A percentile compares a stretch with the other conserved stretches of the same genome.
These are phyloP conservation scores for Prietella phreatophila DNA, from an alignment of 2,113 vertebrate genomes.

Conservation along the genomic window DNA sequence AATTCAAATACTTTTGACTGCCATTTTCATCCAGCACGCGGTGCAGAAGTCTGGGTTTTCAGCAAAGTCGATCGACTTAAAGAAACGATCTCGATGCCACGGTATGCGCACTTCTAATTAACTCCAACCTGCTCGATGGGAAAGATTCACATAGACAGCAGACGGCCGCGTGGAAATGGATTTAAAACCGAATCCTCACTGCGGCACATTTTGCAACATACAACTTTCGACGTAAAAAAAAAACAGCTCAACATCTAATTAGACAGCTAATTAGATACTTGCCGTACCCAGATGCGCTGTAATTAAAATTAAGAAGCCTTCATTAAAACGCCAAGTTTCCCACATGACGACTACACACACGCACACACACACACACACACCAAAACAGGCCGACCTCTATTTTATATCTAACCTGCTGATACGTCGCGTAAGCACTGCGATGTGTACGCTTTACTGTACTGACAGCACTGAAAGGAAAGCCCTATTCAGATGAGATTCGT, in stretches of 20 bases:
- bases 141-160: not conserved
- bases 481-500: not conserved
- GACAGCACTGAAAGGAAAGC: not conserved
- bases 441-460: not conserved
- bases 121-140: not conserved
- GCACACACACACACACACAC: not conserved
- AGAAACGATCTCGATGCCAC: not conserved
- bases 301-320: constrained; percentile 23
- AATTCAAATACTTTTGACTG: not conserved
- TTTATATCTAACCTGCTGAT: not conserved
- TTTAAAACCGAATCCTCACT: not conserved
- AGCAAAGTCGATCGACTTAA: not conserved
- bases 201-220: not conserved
- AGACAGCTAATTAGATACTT: constrained; percentile 19
- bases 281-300: not conserved
- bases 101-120: not conserved
- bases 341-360: not conserved
- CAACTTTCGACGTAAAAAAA: not conserved
- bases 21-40: not conserved
- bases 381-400: not conserved
- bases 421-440: not conserved
- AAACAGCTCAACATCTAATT: constrained; percentile 11
- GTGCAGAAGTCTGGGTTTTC: not conserved
- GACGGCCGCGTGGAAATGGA: not conserved
- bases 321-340: not conserved